Evolutionary conservation across 2,888 invertebrate genomes (phyloP).

Genomic region (Notocelia uddmanniana): DNA sequence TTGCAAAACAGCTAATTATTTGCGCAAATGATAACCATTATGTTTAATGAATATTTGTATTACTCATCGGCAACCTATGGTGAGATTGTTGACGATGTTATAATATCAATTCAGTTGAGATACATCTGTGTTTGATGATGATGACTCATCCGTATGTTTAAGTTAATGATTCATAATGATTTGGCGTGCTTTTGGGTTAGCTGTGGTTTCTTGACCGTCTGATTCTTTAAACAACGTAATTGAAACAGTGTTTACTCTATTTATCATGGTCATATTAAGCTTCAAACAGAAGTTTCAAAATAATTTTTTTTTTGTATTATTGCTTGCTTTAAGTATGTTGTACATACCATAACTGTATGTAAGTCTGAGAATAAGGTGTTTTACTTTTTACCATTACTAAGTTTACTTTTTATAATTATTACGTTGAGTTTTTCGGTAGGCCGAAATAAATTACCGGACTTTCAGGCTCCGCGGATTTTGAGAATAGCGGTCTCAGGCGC

Average conservation of each 20-base stretch:
- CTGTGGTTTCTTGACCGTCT: slow-evolving; percentile 27
- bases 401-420: too few relatives aligned
- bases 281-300: background rate
- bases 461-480: too few relatives aligned
- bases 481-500: too few relatives aligned
- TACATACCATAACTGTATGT: background rate
- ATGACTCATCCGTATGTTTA: slow-evolving; percentile 62
- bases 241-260: slow-evolving; percentile 3
- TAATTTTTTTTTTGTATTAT: too few relatives aligned
- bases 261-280: background rate
- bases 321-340: background rate
- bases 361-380: background rate
- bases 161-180: slow-evolving; percentile 63
- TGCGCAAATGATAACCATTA: slow-evolving; percentile 55
- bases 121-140: slow-evolving; percentile 68
- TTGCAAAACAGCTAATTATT: slow-evolving; percentile 53
- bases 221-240: slow-evolving; percentile 33
- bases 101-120: slow-evolving; percentile 54
- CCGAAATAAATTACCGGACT: background rate
- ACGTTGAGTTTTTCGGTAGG: background rate
- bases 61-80: slow-evolving; percentile 63
- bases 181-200: slow-evolving; percentile 40
- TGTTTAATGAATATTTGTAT: slow-evolving; percentile 47
- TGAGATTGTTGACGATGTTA: slow-evolving; percentile 56
- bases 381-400: too few relatives aligned